Evolutionary conservation across 2,113 vertebrate species (phyloP), one percentile per base, ranked within the genome.

Genomic region (Collichthys lucidus): DNA sequence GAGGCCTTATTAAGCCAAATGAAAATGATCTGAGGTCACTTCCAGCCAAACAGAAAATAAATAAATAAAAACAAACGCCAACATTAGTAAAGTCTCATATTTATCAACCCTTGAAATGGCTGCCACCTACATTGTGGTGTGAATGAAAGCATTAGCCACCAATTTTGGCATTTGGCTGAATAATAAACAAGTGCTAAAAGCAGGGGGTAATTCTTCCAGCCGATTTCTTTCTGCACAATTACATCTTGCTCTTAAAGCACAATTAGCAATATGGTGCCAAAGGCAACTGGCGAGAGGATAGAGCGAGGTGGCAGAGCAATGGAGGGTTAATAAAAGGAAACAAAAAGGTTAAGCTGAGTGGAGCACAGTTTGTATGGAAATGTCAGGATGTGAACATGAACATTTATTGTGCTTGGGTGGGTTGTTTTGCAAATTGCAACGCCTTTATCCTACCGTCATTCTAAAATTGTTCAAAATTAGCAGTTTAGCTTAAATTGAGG

Each of bases 111-210:
- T 70, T 55, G 60, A 74, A 80, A 68, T 77, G 78, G 66, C 50
- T 56, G 71, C 52, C 71, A 65, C 72, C 79, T 79, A 55, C 64
- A 42, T 50, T 19, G 16, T 31, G 15, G 9, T 64, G 83, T 53
- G 77, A 77, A 77, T 80, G 60, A 67, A 82, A 74, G 67, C 78
- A 81, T 81, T 86, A 77, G 62, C 68, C 52, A 57, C 83, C 62
- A 40, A 69, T 61, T 87, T 67, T 87, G 75, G 64, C 75, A 80
- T 88, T 88, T 79, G 71, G 77, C 53, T 85, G 84, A 82, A 89
- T 89, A 88, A 84, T 85, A 90, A 86, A 88, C 74, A 88, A 83
- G 74, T 82, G 46, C 82, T 90, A 84, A 90, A 88, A 88, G 89
- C 87, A 73, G 2, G 10, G 59, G 74, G 67, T 90, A 84, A 89